Conservation (phyloP, 2,113 vertebrate genomes). For the Thunnus thynnus region DNA sequence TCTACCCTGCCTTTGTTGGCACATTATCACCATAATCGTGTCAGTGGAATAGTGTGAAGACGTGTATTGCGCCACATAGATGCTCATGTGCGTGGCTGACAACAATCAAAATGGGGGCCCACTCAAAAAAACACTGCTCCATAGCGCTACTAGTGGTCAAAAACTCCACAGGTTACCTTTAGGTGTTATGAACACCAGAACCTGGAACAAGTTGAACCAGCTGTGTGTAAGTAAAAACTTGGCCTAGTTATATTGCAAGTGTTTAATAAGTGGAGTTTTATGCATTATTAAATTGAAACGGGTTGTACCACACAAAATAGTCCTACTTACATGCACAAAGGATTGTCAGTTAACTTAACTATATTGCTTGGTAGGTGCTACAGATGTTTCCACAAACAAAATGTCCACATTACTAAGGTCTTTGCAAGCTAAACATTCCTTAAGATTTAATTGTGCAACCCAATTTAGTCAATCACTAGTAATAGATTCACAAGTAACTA, state of each 20-base stretch:
- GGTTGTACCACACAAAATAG: not conserved
- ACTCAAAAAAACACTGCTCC: no score
- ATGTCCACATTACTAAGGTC: not conserved
- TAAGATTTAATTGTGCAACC: conserved; percentile 4
- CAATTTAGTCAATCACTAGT: not conserved
- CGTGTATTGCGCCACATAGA: no score
- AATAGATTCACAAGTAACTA: not conserved
- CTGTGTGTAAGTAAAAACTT: not conserved
- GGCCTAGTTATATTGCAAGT: not conserved
- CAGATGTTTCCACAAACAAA: no score
- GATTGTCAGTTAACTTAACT: not conserved
- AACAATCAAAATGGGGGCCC: no score
- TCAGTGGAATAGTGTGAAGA: no score
- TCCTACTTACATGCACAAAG: not conserved
- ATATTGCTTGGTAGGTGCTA: no score
- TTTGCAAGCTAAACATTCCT: not conserved
- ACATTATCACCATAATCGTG: no score
- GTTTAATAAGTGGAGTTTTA: not conserved
- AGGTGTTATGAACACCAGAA: not conserved
- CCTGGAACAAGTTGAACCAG: not conserved
- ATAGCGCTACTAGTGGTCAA: no score
- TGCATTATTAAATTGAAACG: not conserved
- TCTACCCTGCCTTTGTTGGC: no score
- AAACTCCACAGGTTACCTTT: no score
- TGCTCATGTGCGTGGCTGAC: no score